A percentile compares a stretch with the other conserved stretches of the same genome.
Evolutionary conservation across 2,797 vertebrate species (phyloP).

Genomic region (Sorex maritimensis): DNA sequence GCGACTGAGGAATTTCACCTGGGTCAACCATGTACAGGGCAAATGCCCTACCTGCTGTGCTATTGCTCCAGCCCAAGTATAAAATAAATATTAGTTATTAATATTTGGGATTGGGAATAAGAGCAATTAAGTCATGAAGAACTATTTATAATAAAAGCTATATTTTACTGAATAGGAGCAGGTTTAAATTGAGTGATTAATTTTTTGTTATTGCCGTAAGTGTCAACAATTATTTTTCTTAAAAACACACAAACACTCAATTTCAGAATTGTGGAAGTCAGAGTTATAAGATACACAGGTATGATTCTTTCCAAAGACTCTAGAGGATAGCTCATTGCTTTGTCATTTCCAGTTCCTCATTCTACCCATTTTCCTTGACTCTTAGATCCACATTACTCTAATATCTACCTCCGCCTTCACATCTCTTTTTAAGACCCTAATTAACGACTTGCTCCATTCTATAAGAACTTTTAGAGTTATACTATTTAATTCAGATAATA

Average conservation of each 20-base stretch:
- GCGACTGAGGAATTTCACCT: too few species aligned
- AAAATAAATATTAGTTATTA: not conserved
- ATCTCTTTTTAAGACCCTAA: not conserved
- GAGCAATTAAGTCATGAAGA: not conserved
- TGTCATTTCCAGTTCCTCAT: not conserved
- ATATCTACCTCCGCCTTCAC: not conserved
- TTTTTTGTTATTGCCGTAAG: not conserved
- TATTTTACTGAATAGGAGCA: not conserved
- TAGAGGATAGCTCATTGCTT: not conserved
- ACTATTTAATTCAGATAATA: not conserved
- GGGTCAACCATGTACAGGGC: too few species aligned
- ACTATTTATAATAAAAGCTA: not conserved
- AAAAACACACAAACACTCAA: not conserved
- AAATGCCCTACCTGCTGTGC: too few species aligned
- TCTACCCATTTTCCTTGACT: not conserved
- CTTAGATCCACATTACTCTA: not conserved
- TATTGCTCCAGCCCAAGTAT: too few species aligned
- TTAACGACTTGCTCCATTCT: not conserved
- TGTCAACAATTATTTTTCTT: not conserved
- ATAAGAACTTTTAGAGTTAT: not conserved
- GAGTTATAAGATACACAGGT: not conserved
- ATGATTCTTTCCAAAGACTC: not conserved
- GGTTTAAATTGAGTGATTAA: not conserved
- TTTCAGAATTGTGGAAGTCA: not conserved
- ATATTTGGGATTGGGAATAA: not conserved